These are phyloP conservation scores for Leucoma salicis DNA, from an alignment of 2,888 invertebrate genomes.

Conservation along the genomic window DNA sequence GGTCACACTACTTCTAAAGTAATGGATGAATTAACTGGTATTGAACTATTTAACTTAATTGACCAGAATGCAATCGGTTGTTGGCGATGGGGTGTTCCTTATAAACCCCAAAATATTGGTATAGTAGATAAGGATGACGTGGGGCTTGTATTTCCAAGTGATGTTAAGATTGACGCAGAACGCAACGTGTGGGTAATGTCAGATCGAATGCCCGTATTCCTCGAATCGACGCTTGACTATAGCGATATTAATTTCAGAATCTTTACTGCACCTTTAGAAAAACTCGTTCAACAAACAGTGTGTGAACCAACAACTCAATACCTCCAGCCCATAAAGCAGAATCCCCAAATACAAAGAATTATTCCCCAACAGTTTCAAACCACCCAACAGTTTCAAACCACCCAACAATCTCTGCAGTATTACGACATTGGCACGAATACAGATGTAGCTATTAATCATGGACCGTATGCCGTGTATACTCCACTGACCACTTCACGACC, in stretches of 20 bases:
- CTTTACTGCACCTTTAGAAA: slow-evolving; percentile 85
- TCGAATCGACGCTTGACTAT: slow-evolving; percentile 86
- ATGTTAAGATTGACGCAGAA: slow-evolving; percentile 88
- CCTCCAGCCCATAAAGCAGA: slow-evolving; percentile 9
- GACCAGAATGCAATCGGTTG: slow-evolving; percentile 92
- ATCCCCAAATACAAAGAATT: slow-evolving; percentile 7
- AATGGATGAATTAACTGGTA: slow-evolving; percentile 86
- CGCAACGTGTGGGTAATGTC: slow-evolving; percentile 91
- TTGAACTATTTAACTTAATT: slow-evolving; percentile 89
- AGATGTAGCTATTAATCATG: slow-evolving; percentile 23
- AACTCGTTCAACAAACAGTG: slow-evolving; percentile 86
- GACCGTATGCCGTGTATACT: slow-evolving; percentile 13
- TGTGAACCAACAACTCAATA: slow-evolving; percentile 78
- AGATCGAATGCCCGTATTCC: slow-evolving; percentile 91
- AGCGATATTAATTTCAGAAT: slow-evolving; percentile 90
- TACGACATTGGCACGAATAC: not conserved
- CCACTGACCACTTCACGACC: slow-evolving; percentile 25
- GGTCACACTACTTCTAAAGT: slow-evolving; percentile 88
- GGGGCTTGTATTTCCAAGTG: slow-evolving; percentile 89
- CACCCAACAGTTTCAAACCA: too few species aligned
- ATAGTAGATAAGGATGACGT: slow-evolving; percentile 89
- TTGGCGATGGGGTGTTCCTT: slow-evolving; percentile 87
- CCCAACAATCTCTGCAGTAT: slow-evolving; percentile 5
- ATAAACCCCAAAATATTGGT: slow-evolving; percentile 85
- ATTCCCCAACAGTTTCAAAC: too few species aligned